Conservation (phyloP, 2,797 vertebrate genomes). For the Gorsachius magnificus region DNA sequence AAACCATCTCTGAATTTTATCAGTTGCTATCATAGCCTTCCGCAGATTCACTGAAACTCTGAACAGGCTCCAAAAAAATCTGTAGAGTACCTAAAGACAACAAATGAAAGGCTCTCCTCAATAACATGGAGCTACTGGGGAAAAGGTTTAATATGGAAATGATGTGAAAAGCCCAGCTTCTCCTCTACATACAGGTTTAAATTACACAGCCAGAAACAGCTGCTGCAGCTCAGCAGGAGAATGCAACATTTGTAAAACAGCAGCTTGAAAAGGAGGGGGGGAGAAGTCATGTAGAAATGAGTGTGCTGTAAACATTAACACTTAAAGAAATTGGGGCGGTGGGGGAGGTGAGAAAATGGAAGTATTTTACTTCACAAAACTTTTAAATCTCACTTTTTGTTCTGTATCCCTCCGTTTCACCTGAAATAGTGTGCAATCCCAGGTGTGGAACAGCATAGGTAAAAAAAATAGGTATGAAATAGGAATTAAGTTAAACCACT, state of each 20-base stretch:
- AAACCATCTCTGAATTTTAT: slow-evolving; percentile 6
- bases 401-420: neutral
- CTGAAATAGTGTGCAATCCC: neutral
- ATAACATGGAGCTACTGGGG: slow-evolving; percentile 31
- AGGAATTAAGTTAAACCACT: neutral
- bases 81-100: slow-evolving; percentile 8
- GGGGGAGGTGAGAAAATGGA: neutral
- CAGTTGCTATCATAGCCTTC: neutral
- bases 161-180: slow-evolving; percentile 46
- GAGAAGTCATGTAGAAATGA: slow-evolving; percentile 25
- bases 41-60: slow-evolving; percentile 32
- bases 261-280: neutral
- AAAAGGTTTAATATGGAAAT: slow-evolving; percentile 56
- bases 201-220: slow-evolving; percentile 60
- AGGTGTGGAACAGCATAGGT: neutral
- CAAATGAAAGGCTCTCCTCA: slow-evolving; percentile 32
- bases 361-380: neutral
- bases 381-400: neutral
- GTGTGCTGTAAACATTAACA: slow-evolving; percentile 41
- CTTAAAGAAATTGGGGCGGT: neutral
- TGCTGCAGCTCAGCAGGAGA: slow-evolving; percentile 30
- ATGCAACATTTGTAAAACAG: slow-evolving; percentile 9
- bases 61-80: slow-evolving; percentile 49
- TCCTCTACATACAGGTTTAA: slow-evolving; percentile 47
- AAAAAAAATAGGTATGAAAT: neutral